These are phyloP conservation scores for Phenganax stokvisi DNA, from an alignment of 92 coral and sea anemone genomes.

Conservation along the genomic window DNA sequence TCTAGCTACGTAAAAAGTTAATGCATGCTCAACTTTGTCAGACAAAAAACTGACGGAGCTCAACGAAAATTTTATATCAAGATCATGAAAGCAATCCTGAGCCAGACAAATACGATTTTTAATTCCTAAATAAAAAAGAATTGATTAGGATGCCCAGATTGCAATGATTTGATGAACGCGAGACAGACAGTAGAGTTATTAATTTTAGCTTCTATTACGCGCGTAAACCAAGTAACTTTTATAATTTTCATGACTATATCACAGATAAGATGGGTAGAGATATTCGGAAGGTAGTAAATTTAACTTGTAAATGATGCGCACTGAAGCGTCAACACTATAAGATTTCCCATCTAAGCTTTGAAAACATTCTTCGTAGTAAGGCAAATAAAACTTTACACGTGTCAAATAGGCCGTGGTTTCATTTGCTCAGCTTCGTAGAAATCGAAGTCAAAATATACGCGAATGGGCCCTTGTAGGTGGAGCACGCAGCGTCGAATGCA, in stretches of 20 bases:
- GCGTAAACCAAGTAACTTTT: not conserved
- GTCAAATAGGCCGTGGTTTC: constrained; percentile 41
- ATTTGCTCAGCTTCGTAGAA: constrained; percentile 39
- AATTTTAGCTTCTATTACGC: constrained; percentile 10
- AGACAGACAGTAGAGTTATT: constrained; percentile 4
- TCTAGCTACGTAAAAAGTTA: no score
- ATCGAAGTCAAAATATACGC: constrained; percentile 81
- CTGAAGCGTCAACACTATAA: constrained; percentile 2
- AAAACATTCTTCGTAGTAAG: constrained; percentile 34
- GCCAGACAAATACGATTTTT: not conserved
- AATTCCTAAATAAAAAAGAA: constrained; percentile 12
- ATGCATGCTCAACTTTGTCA: no score
- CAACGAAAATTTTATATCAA: no score
- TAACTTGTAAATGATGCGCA: no score
- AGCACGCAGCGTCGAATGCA: constrained; percentile 75
- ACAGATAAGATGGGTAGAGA: no score
- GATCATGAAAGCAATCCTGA: not conserved
- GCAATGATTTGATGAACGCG: constrained; percentile 16
- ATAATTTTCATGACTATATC: no score
- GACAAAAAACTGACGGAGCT: no score
- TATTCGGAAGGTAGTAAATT: no score
- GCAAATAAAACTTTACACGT: constrained; percentile 28
- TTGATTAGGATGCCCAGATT: constrained; percentile 20
- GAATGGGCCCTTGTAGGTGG: constrained; percentile 95
- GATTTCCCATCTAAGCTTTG: constrained; percentile 22